phyloP scores from a whole-genome alignment of 2,888 invertebrate genomes.

The Noctua janthe region DNA sequence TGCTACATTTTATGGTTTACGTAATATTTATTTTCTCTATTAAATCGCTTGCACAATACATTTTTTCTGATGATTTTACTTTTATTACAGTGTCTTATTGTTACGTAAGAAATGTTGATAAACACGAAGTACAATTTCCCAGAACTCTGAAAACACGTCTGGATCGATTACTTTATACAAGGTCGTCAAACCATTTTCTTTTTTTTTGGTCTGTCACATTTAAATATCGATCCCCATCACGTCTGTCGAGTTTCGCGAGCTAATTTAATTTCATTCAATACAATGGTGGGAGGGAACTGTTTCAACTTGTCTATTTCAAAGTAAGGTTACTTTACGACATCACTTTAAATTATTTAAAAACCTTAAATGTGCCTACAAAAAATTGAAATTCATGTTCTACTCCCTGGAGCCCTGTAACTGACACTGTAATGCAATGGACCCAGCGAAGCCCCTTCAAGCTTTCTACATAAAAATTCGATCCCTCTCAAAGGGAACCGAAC shows the following conservation, averaged over 20 bases:
- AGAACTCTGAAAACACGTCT: neutral
- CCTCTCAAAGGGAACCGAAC: conserved; percentile 65
- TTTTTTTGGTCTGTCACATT: neutral
- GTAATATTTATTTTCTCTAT: no score
- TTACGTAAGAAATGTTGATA: no score
- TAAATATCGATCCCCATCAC: neutral
- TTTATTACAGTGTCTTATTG: no score
- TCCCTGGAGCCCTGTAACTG: conserved; percentile 64
- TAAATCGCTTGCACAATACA: no score
- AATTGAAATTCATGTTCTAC: conserved; percentile 42
- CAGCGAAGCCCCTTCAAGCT: conserved; percentile 58
- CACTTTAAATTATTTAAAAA: conserved; percentile 3
- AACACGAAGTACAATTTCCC: no score
- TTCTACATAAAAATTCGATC: conserved; percentile 67
- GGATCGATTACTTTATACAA: neutral
- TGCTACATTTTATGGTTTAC: no score
- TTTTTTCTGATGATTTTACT: no score
- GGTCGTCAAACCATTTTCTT: neutral
- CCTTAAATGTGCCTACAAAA: neutral
- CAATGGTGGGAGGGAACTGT: neutral
- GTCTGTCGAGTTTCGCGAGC: neutral
- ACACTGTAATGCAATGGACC: conserved; percentile 70
- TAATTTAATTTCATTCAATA: neutral
- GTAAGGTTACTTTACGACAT: neutral
- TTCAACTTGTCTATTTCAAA: neutral